Conservation (phyloP, 2,888 invertebrate genomes). For the Nasonovia ribisnigri region DNA sequence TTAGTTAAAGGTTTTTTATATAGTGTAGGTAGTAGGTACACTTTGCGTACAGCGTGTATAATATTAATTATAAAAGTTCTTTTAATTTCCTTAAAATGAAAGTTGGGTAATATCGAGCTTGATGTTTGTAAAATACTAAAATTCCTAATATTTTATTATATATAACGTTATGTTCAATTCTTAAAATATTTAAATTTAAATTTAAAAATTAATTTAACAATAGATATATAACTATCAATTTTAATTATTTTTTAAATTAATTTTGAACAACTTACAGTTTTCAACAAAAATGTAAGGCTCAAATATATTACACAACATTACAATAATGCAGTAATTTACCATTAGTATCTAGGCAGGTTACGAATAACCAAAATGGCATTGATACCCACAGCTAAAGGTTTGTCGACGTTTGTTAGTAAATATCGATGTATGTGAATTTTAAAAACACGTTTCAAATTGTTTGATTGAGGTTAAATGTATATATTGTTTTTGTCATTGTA, state of each 20-base stretch:
- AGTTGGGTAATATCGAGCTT: not conserved
- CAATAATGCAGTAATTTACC: not conserved
- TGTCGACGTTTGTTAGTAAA: not conserved
- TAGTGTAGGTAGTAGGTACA: not conserved
- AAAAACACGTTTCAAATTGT: not conserved
- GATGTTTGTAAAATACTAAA: not conserved
- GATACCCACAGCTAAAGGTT: not conserved
- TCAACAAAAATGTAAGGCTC: not conserved
- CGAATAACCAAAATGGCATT: not conserved
- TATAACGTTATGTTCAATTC: not conserved
- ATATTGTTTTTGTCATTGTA: not conserved
- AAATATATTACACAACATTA: not conserved
- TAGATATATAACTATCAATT: not conserved
- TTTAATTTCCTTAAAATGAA: not conserved
- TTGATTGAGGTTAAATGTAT: not conserved
- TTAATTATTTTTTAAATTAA: not conserved
- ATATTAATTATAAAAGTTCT: conserved; percentile 16
- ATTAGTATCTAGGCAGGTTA: not conserved
- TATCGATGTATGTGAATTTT: not conserved
- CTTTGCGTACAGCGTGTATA: not conserved
- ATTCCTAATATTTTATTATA: not conserved
- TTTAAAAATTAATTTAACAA: not conserved
- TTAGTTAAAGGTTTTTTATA: conserved; percentile 19
- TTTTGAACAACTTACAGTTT: not conserved
- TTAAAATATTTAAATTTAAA: not conserved